Conservation (phyloP, 2,113 vertebrate genomes). For the Tragelaphus imberbis region DNA sequence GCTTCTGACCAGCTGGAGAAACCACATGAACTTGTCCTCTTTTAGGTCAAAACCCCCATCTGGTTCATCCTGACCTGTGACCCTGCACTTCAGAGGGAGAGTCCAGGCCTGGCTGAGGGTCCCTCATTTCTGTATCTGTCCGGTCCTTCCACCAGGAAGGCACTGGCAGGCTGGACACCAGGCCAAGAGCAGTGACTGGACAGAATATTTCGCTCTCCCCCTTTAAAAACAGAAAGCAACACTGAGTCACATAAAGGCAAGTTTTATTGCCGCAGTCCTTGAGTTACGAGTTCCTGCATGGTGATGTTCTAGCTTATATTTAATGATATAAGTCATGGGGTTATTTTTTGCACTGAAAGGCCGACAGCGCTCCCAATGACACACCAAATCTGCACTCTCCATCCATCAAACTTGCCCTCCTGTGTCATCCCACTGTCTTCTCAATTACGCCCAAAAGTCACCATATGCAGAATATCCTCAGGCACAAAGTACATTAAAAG, state of each 20-base stretch:
- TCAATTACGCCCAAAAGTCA: fast-evolving
- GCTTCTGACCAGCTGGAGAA: background rate
- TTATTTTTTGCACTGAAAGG: background rate
- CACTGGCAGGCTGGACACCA: background rate
- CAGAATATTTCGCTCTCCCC: background rate
- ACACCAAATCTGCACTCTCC: background rate
- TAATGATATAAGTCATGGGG: background rate
- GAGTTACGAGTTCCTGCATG: background rate
- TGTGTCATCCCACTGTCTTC: fast-evolving
- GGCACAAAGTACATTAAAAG: fast-evolving
- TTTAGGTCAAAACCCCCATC: fast-evolving
- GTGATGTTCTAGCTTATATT: background rate
- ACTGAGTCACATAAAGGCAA: background rate
- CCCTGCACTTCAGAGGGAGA: background rate
- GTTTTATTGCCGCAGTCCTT: background rate
- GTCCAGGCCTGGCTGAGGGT: fast-evolving
- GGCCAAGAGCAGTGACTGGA: background rate
- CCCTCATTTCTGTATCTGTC: fast-evolving
- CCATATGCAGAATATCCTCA: fast-evolving
- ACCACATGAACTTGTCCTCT: background rate
- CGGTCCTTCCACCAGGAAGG: fast-evolving
- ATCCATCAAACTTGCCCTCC: background rate
- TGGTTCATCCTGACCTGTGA: background rate
- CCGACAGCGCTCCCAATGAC: background rate
- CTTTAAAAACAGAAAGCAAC: background rate